Evolutionary conservation across 1,140 invertebrate species (phyloP).

Genomic region (Euglossa dilemma): DNA sequence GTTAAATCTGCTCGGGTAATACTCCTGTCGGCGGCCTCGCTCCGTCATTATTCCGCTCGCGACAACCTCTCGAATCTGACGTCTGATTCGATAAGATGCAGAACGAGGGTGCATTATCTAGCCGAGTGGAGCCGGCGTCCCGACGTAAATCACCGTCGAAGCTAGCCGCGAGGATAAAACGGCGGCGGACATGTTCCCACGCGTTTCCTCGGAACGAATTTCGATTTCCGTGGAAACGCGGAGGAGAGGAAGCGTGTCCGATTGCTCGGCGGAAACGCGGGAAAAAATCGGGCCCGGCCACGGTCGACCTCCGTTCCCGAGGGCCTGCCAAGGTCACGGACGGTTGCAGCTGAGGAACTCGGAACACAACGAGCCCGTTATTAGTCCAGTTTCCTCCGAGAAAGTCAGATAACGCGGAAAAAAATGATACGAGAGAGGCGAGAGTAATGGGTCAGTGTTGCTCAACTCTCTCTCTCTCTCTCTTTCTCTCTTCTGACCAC

Average conservation of each 20-base stretch:
- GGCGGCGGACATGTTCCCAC: constrained; percentile 2
- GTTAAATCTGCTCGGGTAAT: constrained; percentile 1
- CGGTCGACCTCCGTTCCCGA: neutral
- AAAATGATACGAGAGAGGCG: neutral
- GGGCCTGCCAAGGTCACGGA: constrained; percentile 30
- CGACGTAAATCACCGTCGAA: neutral
- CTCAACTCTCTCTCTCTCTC: neutral
- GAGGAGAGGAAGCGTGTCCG: neutral
- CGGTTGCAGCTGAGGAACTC: constrained; percentile 22
- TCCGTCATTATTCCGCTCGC: neutral
- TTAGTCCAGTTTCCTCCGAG: constrained; percentile 22
- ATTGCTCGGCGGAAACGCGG: constrained; percentile 16
- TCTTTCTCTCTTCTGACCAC: neutral
- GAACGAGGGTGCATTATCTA: neutral
- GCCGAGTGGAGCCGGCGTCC: neutral
- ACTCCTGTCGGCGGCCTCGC: constrained; percentile 5
- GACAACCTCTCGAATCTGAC: neutral
- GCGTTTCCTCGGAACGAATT: constrained; percentile 31
- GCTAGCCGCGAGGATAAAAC: constrained; percentile 10
- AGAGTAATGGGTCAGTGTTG: neutral
- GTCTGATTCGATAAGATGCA: neutral
- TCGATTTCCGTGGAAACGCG: constrained; percentile 25
- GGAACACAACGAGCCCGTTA: constrained; percentile 40
- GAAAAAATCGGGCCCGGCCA: constrained; percentile 17
- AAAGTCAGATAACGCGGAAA: neutral